A percentile compares a stretch with the other conserved stretches of the same genome.
Evolutionary conservation across 2,888 invertebrate species (phyloP).

Genomic region (Troglohyphantes excavatus): DNA sequence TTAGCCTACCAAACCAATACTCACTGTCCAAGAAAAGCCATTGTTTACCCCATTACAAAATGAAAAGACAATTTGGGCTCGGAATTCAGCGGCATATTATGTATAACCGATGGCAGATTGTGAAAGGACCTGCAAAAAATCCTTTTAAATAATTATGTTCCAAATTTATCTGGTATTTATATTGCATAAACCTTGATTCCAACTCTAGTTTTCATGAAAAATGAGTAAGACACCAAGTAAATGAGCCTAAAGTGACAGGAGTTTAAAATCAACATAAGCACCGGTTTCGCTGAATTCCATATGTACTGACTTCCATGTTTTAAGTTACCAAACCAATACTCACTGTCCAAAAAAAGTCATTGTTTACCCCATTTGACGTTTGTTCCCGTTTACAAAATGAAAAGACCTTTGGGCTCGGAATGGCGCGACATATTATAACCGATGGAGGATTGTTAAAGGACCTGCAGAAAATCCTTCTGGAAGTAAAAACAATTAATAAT

Average conservation of each 20-base stretch:
- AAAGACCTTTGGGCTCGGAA: conserved; percentile 39
- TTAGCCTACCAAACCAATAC: too few relatives aligned
- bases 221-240: too few relatives aligned
- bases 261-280: too few relatives aligned
- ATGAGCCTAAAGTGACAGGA: too few relatives aligned
- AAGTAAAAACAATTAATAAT: too few relatives aligned
- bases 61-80: conserved; percentile 47
- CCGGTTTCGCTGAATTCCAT: too few relatives aligned
- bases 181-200: too few relatives aligned
- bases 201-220: too few relatives aligned
- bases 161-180: too few relatives aligned
- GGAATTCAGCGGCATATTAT: conserved; percentile 39
- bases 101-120: conserved; percentile 33
- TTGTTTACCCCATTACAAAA: conserved; percentile 67
- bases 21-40: conserved; percentile 41
- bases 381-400: conserved; percentile 61
- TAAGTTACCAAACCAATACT: too few relatives aligned
- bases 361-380: conserved; percentile 66
- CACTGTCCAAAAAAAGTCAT: conserved; percentile 46
- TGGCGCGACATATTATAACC: conserved; percentile 37
- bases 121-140: conserved; percentile 9
- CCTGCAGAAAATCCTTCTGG: background rate
- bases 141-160: too few relatives aligned
- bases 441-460: conserved; percentile 43
- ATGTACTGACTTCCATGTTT: too few relatives aligned